Conservation (phyloP, 2,888 invertebrate genomes). For the Papilio protenor region DNA sequence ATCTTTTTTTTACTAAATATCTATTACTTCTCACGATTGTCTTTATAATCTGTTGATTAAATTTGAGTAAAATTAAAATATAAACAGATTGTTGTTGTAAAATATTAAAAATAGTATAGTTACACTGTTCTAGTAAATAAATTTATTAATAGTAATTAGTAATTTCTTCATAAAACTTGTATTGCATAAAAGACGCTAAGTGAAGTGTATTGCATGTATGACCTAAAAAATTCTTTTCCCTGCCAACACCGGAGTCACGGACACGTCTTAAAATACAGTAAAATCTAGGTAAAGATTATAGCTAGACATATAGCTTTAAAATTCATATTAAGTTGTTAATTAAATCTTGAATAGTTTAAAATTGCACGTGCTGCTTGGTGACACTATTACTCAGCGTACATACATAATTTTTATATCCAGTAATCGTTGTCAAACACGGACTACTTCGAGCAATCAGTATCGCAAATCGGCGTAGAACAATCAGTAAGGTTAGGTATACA, state of each 20-base stretch:
- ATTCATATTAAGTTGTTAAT: not conserved
- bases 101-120: too few relatives aligned
- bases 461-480: not conserved
- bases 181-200: too few relatives aligned
- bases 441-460: not conserved
- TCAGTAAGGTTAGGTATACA: not conserved
- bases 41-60: not conserved
- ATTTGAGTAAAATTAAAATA: too few relatives aligned
- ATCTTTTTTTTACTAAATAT: not conserved
- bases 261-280: too few relatives aligned
- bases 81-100: too few relatives aligned
- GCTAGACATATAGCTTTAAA: not conserved
- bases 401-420: not conserved
- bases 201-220: too few relatives aligned
- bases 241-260: too few relatives aligned
- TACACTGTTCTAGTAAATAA: too few relatives aligned
- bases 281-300: too few relatives aligned
- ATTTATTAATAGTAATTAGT: too few relatives aligned
- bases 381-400: not conserved
- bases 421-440: not conserved
- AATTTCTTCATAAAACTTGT: too few relatives aligned
- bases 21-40: not conserved
- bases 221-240: too few relatives aligned
- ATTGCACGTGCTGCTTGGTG: not conserved
- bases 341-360: not conserved